Evolutionary conservation across 2,888 invertebrate species (phyloP), one percentile per base, ranked within the genome.

Genomic region (Dendrolimus pini): DNA sequence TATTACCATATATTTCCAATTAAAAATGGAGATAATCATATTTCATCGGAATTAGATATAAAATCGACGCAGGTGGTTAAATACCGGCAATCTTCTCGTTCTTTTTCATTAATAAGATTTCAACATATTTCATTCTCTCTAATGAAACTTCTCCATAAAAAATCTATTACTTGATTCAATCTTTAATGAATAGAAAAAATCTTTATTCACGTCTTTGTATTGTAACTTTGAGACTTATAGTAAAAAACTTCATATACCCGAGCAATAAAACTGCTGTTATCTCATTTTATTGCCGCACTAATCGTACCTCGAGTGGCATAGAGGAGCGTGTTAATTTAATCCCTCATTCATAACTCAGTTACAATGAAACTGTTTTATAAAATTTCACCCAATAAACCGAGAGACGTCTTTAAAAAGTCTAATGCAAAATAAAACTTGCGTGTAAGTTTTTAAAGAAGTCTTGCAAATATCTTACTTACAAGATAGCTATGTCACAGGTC

Each of bases 201-300:
- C 41, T 54, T 54, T 10, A 12, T 41, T 41, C n/a, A 54, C 30
- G 9, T 69, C 72, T 71, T 69, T 66, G 68, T 71, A 74, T 75
- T 75, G 76, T 77, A 73, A 76, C 66, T 72, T 71, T 65, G 68
- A 78, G 72, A 77, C 69, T 70, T 69, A 72, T 69, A 74, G 74
- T 78, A 78, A 80, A 79, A 54, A 54, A 54, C 54, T 41, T 54
- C 30, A 54, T 47, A 47, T 47, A 47, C 12, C 47, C 47, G 47
- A 47, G 47, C 47, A 71, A 77, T 78, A 75, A 80, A 77, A 75
- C 68, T 68, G 74, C 69, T 70, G 73, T 69, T 75, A 76, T 81
- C 74, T 74, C 69, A 64, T 73, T 78, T 78, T 77, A 80, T 82
- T 77, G 72, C 74, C 67, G 64, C 71, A 64, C 74, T 79, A 78